Evolutionary conservation across 2,797 vertebrate genomes (phyloP).

Genomic region (Hyperoplus immaculatus): DNA sequence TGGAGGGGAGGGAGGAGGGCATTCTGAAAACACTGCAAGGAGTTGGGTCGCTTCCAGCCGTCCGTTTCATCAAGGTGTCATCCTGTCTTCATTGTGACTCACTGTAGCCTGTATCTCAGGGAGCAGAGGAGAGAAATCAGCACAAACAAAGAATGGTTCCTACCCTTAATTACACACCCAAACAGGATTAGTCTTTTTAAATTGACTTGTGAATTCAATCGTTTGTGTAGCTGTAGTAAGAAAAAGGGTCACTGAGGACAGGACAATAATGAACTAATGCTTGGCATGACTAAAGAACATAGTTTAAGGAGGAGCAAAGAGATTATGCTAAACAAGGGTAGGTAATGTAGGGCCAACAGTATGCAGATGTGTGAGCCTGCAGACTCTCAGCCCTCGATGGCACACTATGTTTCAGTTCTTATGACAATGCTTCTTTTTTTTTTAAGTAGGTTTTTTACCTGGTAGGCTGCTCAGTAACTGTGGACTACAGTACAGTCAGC

Average conservation of each 20-base stretch:
- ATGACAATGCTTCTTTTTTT: neutral
- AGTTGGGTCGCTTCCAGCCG: slow-evolving; percentile 34
- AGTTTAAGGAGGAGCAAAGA: neutral
- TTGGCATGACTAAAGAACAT: neutral
- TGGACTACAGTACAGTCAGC: slow-evolving; percentile 81
- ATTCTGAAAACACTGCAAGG: slow-evolving; percentile 23
- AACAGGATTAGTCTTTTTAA: neutral
- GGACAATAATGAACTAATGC: neutral
- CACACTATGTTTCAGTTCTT: neutral
- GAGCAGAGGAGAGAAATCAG: slow-evolving; percentile 15
- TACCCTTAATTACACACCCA: neutral
- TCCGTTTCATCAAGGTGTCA: slow-evolving; percentile 35
- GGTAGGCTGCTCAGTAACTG: slow-evolving; percentile 21
- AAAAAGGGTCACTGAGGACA: neutral
- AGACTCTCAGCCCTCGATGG: neutral
- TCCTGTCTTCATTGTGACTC: slow-evolving; percentile 39
- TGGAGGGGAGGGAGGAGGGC: slow-evolving; percentile 5
- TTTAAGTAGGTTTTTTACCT: slow-evolving; percentile 60
- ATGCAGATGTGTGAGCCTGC: neutral
- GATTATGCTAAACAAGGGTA: neutral
- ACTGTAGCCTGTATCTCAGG: slow-evolving; percentile 17
- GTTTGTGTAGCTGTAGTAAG: neutral
- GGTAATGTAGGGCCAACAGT: neutral
- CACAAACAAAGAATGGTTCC: neutral
- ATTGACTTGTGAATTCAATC: neutral